Evolutionary conservation across 2,888 invertebrate species (phyloP).

Genomic region (Coleophora flavipennella): DNA sequence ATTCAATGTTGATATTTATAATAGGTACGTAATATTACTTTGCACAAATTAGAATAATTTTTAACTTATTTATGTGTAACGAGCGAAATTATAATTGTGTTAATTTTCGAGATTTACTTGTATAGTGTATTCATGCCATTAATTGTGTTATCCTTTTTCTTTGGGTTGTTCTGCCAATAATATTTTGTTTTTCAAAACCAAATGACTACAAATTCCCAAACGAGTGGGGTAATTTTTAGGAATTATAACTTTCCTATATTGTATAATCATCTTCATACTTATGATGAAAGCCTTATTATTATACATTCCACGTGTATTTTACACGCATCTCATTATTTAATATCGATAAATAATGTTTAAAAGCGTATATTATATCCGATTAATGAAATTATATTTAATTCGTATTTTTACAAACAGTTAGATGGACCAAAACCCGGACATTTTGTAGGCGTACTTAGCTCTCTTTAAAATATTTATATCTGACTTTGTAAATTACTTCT

Average conservation of each 20-base stretch:
- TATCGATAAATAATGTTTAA: constrained; percentile 7
- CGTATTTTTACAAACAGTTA: constrained; percentile 31
- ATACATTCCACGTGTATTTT: constrained; percentile 69
- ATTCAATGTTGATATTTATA: background rate
- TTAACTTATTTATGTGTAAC: background rate
- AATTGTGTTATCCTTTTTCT: too few relatives aligned
- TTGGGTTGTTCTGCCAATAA: too few relatives aligned
- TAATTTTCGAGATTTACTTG: too few relatives aligned
- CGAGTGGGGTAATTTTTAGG: constrained; percentile 4
- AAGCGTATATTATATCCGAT: too few relatives aligned
- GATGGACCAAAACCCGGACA: constrained; percentile 52
- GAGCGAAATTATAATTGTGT: too few relatives aligned
- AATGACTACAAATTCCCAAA: background rate
- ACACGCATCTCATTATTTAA: constrained; percentile 49
- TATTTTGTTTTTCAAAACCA: too few relatives aligned
- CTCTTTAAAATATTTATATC: constrained; percentile 32
- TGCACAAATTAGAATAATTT: constrained; percentile 5
- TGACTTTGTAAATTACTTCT: constrained; percentile 10
- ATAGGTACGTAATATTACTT: background rate
- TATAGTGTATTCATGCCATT: too few relatives aligned
- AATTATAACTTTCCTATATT: constrained; percentile 10
- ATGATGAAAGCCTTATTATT: constrained; percentile 63
- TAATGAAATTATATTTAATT: constrained; percentile 19
- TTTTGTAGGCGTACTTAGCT: constrained; percentile 41
- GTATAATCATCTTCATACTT: constrained; percentile 52